phyloP scores from a whole-genome alignment of 2,797 vertebrate species.

The Bucorvus abyssinicus region DNA sequence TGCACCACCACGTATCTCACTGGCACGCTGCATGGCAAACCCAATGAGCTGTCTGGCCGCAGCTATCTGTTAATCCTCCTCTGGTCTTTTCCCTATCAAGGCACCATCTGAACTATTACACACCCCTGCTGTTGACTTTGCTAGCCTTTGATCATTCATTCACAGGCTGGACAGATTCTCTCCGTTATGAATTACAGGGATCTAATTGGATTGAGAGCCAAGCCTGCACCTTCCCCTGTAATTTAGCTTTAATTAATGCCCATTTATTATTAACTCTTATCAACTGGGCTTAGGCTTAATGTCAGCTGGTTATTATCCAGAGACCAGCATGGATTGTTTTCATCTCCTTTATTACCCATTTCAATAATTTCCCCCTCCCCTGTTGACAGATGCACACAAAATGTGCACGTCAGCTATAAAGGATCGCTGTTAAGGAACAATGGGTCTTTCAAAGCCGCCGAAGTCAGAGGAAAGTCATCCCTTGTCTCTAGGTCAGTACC shows the following conservation, averaged over 20 bases:
- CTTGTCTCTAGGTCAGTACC: neutral
- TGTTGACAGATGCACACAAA: constrained; percentile 21
- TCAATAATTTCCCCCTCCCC: neutral
- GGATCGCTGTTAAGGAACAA: neutral
- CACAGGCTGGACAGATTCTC: neutral
- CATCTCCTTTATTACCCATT: constrained; percentile 20
- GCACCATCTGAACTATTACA: neutral
- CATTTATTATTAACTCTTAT: constrained; percentile 53
- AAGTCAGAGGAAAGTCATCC: neutral
- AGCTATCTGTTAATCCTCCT: neutral
- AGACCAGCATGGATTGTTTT: neutral
- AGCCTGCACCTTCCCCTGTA: constrained; percentile 20
- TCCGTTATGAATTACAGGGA: neutral
- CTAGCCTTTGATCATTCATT: constrained; percentile 19
- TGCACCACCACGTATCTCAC: neutral
- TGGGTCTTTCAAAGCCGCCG: neutral
- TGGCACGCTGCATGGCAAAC: neutral
- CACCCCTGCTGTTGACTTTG: neutral
- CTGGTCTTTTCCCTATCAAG: neutral
- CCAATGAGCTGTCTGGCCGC: rapidly evolving
- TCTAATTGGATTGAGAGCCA: constrained; percentile 4
- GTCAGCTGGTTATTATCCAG: constrained; percentile 28
- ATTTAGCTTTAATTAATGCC: constrained; percentile 60
- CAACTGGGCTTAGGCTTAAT: neutral
- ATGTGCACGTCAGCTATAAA: neutral